Evolutionary conservation across 53 echinoderm and acorn worm genomes (phyloP), one percentile per base, ranked within the genome.

Genomic region (Glandiceps talaboti): DNA sequence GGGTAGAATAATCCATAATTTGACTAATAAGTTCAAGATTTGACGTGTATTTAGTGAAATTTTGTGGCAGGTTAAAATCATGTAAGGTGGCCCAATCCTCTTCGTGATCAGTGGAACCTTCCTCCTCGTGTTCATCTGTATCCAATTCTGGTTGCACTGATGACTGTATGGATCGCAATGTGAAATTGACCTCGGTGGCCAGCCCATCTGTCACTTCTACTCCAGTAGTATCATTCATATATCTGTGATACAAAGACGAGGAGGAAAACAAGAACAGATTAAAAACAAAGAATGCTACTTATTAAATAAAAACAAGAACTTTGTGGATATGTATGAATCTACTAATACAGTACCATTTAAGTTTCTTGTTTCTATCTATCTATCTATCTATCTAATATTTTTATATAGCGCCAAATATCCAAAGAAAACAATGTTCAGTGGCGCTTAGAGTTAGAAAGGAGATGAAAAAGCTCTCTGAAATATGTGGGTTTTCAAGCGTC

Each of bases 171-270:
- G 64, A 45, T 45, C 20, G 6, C 64, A 91, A 83, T 76, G 90
- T 88, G 84, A 96, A 96, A 76, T 96, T 91, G 32, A 91, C 33
- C 29, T 86, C 78, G 25, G 80, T 80, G 0, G 92, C 85, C 81
- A 30, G 81, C 0, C 82, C 88, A 1, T 87, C 87, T n/a, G 73
- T 33, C 32, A 92, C 88, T 1, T 75, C 76, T 0, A 92, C 86
- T 1, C 78, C 83, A 29, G 87, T 85, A 30, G 85, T 87, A 32
- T 90, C 83, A 30, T 88, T 73, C 30, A 73, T 30, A 31, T 29
- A 28, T 29, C 27, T 28, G 27, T 76, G 76, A 27, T 78, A 12
- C 1, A 29, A 29, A 76, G 27, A n/a, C n/a, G n/a, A n/a, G n/a
- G n/a, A n/a, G 30, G 74, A 83, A 29, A 27, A 86, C 74, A 79